Conservation (phyloP, 2,888 invertebrate species). For the Cataglyphis cursor region DNA sequence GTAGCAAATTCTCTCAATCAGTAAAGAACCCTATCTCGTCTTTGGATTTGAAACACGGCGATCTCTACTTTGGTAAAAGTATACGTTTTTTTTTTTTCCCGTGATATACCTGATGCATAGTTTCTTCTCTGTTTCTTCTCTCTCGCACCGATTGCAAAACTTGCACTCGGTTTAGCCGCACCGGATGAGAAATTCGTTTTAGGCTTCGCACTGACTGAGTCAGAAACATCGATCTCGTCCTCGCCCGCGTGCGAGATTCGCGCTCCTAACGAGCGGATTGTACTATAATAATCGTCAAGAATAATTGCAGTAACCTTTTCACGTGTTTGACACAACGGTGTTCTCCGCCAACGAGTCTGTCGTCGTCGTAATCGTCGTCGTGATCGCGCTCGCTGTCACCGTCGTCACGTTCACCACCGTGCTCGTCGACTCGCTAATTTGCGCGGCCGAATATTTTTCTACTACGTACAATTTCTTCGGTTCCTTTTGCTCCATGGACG, state of each 20-base stretch:
- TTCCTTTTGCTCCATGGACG: slow-evolving; percentile 78
- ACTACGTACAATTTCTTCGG: slow-evolving; percentile 77
- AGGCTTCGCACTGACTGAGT: slow-evolving; percentile 51
- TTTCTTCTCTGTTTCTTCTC: not conserved
- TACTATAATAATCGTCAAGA: slow-evolving; percentile 65
- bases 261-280: slow-evolving; percentile 66
- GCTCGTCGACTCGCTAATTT: slow-evolving; percentile 58
- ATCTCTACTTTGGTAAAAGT: slow-evolving; percentile 69
- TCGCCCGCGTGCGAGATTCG: slow-evolving; percentile 41
- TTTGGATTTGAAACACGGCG: slow-evolving; percentile 69
- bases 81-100: slow-evolving; percentile 19
- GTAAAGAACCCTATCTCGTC: slow-evolving; percentile 67
- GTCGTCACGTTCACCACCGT: slow-evolving; percentile 32
- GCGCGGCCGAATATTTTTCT: slow-evolving; percentile 68
- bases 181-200: slow-evolving; percentile 32
- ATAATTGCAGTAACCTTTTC: slow-evolving; percentile 68
- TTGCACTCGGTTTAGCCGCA: not conserved
- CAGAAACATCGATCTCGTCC: slow-evolving; percentile 20
- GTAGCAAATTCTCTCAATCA: slow-evolving; percentile 65
- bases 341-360: slow-evolving; percentile 63
- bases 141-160: not conserved
- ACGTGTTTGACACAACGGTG: slow-evolving; percentile 67
- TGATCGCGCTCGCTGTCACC: not conserved
- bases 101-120: not conserved
- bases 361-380: slow-evolving; percentile 22